Percentiles rank a stretch among this genome's conserved stretches.
These are phyloP conservation scores for Trididemnum nubilum DNA, from an alignment of 23 tunicate species.

Conservation along the genomic window DNA sequence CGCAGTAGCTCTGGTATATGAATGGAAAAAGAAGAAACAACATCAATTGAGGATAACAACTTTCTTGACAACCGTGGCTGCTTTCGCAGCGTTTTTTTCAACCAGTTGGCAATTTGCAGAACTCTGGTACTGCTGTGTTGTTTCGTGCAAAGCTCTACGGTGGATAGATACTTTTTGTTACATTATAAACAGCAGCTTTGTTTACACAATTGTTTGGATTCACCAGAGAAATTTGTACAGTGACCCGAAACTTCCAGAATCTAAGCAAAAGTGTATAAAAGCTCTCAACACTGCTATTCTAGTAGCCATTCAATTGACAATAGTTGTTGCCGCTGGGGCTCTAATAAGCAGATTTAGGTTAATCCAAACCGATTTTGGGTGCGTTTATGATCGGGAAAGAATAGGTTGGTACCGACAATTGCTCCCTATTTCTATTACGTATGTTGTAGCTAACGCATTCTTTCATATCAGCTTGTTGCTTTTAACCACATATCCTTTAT, in stretches of 20 bases:
- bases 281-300: neutral
- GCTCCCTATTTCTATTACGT: neutral
- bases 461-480: neutral
- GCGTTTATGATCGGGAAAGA: neutral
- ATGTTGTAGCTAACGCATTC: neutral
- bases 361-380: neutral
- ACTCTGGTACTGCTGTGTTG: neutral
- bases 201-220: slow-evolving; percentile 2
- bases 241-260: slow-evolving; percentile 9
- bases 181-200: neutral
- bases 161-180: neutral
- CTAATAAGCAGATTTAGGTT: neutral
- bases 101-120: neutral
- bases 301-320: neutral
- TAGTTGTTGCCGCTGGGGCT: neutral
- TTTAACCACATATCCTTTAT: slow-evolving; percentile 7
- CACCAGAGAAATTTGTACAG: neutral
- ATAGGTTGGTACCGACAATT: neutral
- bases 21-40: too few species aligned
- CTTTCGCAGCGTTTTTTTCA: neutral
- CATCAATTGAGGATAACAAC: neutral
- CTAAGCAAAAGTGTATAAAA: neutral
- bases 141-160: neutral
- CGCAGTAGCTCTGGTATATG: neutral
- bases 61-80: neutral